phyloP scores from a whole-genome alignment of 2,113 vertebrate species.

The Callithrix jacchus region DNA sequence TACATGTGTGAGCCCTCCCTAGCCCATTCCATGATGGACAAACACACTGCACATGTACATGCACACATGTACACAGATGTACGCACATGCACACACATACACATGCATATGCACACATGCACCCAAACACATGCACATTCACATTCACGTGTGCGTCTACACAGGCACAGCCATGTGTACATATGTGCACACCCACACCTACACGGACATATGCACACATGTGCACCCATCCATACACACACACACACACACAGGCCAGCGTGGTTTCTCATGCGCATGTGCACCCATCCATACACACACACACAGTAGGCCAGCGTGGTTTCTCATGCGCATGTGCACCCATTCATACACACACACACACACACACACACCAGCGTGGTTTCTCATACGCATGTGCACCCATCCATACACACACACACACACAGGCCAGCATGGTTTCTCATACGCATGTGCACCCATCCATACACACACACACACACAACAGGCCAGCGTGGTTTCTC shows the following conservation, averaged over 20 bases:
- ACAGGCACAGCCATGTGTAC: too few species aligned
- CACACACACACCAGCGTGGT: too few species aligned
- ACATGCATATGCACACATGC: accelerated
- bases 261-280: too few species aligned
- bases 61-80: background rate
- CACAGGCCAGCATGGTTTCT: too few species aligned
- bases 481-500: background rate
- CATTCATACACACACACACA: background rate
- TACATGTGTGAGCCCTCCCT: too few species aligned
- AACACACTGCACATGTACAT: background rate
- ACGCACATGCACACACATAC: background rate
- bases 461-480: accelerated
- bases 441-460: too few species aligned
- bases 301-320: too few species aligned
- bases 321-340: accelerated
- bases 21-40: background rate
- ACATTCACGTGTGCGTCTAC: accelerated
- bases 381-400: too few species aligned
- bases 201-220: too few species aligned
- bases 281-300: too few species aligned
- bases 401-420: background rate
- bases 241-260: accelerated
- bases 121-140: accelerated
- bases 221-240: background rate
- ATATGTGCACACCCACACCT: background rate